Evolutionary conservation across 2,113 vertebrate genomes (phyloP).

Genomic region (Channa maculata): DNA sequence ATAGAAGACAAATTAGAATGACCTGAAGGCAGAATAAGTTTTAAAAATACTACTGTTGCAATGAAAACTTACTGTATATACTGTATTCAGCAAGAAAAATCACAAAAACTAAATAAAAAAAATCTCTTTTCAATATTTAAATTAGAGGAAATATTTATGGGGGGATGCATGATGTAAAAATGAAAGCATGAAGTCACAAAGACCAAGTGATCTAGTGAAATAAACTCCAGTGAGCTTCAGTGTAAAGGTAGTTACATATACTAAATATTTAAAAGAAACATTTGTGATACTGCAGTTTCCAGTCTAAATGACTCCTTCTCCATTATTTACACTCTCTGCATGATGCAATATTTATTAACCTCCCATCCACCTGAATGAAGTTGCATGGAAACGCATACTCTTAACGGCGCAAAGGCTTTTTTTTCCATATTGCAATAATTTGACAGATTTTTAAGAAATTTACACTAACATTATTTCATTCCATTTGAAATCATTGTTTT

Average conservation of each 20-base stretch:
- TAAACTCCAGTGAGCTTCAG: background rate
- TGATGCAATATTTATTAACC: constrained; percentile 44
- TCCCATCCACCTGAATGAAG: constrained; percentile 9
- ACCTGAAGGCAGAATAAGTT: too few species aligned
- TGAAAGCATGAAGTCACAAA: background rate
- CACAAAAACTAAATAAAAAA: too few species aligned
- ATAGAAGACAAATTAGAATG: too few species aligned
- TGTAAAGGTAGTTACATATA: constrained; percentile 26
- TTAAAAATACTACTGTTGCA: too few species aligned
- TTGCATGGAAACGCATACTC: background rate
- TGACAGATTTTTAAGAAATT: background rate
- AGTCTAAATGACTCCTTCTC: constrained; percentile 24
- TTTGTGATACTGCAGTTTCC: constrained; percentile 38
- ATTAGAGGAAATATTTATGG: background rate
- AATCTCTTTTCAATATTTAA: background rate
- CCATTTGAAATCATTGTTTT: too few species aligned
- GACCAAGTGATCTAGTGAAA: background rate
- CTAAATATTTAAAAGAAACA: constrained; percentile 39
- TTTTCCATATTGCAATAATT: background rate
- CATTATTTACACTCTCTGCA: constrained; percentile 39
- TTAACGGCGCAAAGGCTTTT: background rate
- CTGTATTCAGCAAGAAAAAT: too few species aligned
- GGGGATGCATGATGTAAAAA: too few species aligned
- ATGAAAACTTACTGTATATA: too few species aligned
- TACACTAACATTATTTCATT: background rate